Evolutionary conservation across 2,888 invertebrate genomes (phyloP).

Genomic region (Napeogenes sylphis): DNA sequence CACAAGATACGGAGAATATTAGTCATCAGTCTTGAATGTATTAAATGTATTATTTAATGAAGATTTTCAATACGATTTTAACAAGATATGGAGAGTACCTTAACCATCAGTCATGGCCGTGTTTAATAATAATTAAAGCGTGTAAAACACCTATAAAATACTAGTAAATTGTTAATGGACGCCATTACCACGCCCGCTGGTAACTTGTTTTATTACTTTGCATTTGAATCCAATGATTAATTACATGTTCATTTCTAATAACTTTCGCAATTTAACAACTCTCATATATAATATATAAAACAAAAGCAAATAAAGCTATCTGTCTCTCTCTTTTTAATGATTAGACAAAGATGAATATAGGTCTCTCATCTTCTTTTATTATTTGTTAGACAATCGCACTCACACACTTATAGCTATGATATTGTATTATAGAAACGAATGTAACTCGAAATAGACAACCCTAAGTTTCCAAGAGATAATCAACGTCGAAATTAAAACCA

Average conservation of each 20-base stretch:
- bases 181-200: constrained; percentile 60
- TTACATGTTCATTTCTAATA: constrained; percentile 32
- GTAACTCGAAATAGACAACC: constrained; percentile 17
- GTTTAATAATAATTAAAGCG: constrained; percentile 68
- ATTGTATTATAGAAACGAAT: too few relatives aligned
- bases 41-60: too few relatives aligned
- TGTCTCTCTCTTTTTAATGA: too few relatives aligned
- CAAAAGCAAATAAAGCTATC: too few relatives aligned
- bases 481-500: constrained; percentile 30
- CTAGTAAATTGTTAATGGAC: constrained; percentile 62
- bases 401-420: constrained; percentile 8
- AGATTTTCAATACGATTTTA: too few relatives aligned
- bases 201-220: constrained; percentile 43
- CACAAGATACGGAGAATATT: too few relatives aligned
- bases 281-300: too few relatives aligned
- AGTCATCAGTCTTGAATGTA: too few relatives aligned
- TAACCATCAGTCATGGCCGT: constrained; percentile 42
- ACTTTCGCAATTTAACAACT: constrained; percentile 13
- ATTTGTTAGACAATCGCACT: background rate
- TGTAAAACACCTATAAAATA: constrained; percentile 67
- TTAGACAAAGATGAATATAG: too few relatives aligned
- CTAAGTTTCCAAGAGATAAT: constrained; percentile 24
- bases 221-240: constrained; percentile 38
- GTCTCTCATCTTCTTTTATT: too few relatives aligned
- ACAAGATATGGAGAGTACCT: too few relatives aligned